Evolutionary conservation across 1,140 invertebrate species (phyloP).

Genomic region (Mya arenaria): DNA sequence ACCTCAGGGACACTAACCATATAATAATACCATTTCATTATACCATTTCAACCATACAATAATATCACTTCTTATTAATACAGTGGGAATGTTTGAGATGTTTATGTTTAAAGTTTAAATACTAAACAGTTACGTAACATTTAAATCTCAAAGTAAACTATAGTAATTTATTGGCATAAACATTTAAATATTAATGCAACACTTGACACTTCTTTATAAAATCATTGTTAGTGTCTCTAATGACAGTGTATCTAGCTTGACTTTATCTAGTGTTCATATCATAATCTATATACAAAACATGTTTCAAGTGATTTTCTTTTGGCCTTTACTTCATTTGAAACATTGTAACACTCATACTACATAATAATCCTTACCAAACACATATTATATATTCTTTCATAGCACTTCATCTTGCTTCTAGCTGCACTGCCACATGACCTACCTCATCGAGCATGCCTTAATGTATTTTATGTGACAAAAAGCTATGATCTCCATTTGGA

Average conservation of each 20-base stretch:
- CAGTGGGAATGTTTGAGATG: too few relatives aligned
- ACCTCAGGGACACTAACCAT: too few relatives aligned
- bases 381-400: not conserved
- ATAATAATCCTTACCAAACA: not conserved
- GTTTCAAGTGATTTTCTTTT: too few relatives aligned
- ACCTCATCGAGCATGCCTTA: not conserved
- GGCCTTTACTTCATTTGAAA: not conserved
- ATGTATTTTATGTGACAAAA: not conserved
- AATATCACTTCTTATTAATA: too few relatives aligned
- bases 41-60: too few relatives aligned
- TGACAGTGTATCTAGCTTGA: constrained; percentile 19
- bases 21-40: too few relatives aligned
- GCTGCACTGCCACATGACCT: not conserved
- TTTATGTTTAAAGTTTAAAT: too few relatives aligned
- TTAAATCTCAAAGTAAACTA: too few relatives aligned
- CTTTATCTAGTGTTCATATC: not conserved
- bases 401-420: not conserved
- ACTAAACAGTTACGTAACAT: too few relatives aligned
- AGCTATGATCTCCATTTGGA: not conserved
- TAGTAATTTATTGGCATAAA: too few relatives aligned
- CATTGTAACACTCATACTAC: not conserved
- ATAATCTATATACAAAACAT: not conserved
- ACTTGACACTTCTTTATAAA: too few relatives aligned
- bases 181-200: too few relatives aligned
- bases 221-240: constrained; percentile 7